Base-by-base conservation (phyloP, 2,113 vertebrate species). In the Campylorhamphus procurvoides region DNA sequence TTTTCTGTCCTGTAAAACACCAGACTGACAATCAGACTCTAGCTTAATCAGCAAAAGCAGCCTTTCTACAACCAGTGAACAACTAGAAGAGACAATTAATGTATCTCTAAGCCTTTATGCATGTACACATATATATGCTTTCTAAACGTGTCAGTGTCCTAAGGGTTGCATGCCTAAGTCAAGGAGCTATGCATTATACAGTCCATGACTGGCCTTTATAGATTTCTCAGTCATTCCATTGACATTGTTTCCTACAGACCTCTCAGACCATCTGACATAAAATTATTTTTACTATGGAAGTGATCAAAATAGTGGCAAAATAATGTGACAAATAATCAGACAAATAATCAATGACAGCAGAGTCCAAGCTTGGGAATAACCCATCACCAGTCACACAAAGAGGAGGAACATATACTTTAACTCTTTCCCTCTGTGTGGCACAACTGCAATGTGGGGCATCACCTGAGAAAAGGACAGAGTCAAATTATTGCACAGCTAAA, bases 401-500 rank as follows among this genome's bases (percentile, higher is more conserved):
- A 64, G 42, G 12, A 92, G 12, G 42, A 90, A 42, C 9, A n/a
- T 6, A 11, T 7, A 18, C 15, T 72, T 62, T 29, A 11, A 14
- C 10, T 74, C 29, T 33, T 20, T 56, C 22, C 33, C 12, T 56
- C 40, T 78, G 39, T 59, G 59, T 85, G 56, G 76, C 59, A 60
- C 52, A 77, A 27, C 10, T 92, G 92, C 90, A 94, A 64, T 64
- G 66, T 8, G 15, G 35, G 28, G 11, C 52, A 88, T 39, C 53
- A 78, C 66, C 87, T 83, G 50, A 78, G 84, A 73, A 88, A 93
- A 78, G 20, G 40, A 81, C 56, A 62, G 33, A 35, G 75, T 93
- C 13, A 3, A 95, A 58, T 95, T 94, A 96, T 31, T 96, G 77
- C 85, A 29, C 84, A 84, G 53, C 46, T 88, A 94, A 93, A 93